These are phyloP conservation scores for Cenopis cana DNA, from an alignment of 2,888 invertebrate genomes.

Conservation along the genomic window DNA sequence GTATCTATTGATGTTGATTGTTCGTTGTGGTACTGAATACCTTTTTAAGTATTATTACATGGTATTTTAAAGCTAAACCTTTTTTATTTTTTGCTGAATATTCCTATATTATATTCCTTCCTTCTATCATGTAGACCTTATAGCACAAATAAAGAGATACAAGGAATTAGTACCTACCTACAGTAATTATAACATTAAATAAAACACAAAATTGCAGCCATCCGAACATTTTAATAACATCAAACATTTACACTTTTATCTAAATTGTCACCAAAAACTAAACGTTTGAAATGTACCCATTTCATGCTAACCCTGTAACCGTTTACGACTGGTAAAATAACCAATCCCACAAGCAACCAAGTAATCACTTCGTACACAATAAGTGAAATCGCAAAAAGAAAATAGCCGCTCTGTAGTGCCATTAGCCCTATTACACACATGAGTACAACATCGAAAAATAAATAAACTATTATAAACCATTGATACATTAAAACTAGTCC, in stretches of 20 bases:
- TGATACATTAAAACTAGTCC: constrained; percentile 60
- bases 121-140: background rate
- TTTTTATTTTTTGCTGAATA: background rate
- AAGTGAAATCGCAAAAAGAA: constrained; percentile 47
- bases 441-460: constrained; percentile 55
- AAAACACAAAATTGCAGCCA: background rate
- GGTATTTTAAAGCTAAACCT: background rate
- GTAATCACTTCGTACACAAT: constrained; percentile 51
- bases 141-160: background rate
- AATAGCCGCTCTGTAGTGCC: constrained; percentile 42
- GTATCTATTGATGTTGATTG: background rate
- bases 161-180: background rate
- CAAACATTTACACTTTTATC: background rate
- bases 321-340: constrained; percentile 62
- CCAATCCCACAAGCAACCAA: constrained; percentile 58
- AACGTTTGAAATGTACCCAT: constrained; percentile 47
- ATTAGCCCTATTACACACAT: constrained; percentile 49
- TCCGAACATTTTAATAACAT: background rate
- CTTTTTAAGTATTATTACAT: background rate
- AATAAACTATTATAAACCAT: constrained; percentile 59
- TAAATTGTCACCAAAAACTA: background rate
- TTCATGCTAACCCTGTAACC: constrained; percentile 67
- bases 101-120: no score
- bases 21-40: background rate
- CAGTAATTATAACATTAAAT: background rate